Conservation (phyloP, 2,888 invertebrate genomes). For the Parthenolecanium corni region DNA sequence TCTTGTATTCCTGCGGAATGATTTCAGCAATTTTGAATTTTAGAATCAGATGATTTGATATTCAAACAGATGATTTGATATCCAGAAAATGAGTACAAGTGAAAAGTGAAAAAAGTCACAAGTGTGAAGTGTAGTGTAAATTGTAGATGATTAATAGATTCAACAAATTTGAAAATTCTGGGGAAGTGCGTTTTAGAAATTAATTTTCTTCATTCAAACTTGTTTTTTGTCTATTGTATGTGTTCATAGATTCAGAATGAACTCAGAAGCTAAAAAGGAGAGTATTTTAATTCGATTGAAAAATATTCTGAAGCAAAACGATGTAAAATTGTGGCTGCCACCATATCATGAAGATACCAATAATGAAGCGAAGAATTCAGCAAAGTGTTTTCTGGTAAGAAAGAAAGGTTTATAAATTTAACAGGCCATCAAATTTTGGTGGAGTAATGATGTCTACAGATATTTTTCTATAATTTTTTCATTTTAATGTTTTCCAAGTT, state of each 20-base stretch:
- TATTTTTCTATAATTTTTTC: neutral
- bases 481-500: neutral
- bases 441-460: neutral
- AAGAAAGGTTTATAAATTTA: neutral
- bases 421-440: neutral
- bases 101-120: no score
- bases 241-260: neutral
- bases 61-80: no score
- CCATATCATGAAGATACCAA: conserved; percentile 50
- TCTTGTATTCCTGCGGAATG: no score
- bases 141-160: no score
- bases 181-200: no score
- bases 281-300: conserved; percentile 54
- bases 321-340: conserved; percentile 62
- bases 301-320: conserved; percentile 52
- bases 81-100: no score
- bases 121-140: no score
- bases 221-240: neutral
- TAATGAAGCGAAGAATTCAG: conserved; percentile 40
- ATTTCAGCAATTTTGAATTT: no score
- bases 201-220: no score
- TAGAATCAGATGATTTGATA: no score
- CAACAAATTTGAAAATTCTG: no score
- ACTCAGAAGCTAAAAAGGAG: conserved; percentile 39
- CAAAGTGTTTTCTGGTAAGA: conserved; percentile 29